phyloP scores from a whole-genome alignment of 2,797 vertebrate species.

The Hemitrygon akajei region DNA sequence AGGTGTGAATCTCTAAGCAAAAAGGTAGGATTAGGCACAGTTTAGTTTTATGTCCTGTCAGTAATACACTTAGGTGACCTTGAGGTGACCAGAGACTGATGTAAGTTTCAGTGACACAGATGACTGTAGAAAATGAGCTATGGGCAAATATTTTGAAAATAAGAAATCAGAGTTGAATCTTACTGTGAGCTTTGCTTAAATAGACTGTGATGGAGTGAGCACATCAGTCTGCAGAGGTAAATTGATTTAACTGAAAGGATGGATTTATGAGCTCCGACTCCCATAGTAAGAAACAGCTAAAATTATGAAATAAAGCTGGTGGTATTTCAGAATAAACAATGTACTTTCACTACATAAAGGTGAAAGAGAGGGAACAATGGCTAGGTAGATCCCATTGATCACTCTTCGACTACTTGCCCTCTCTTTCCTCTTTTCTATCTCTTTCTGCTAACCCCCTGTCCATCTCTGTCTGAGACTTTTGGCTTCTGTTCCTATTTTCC shows the following conservation, averaged over 20 bases:
- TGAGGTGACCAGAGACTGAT: background rate
- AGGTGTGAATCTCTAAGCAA: background rate
- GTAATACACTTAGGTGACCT: background rate
- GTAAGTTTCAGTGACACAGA: background rate
- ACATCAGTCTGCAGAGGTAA: background rate
- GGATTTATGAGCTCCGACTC: background rate
- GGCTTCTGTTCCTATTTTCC: too few relatives aligned
- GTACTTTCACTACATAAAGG: background rate
- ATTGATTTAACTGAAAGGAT: background rate
- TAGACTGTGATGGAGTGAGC: constrained; percentile 8
- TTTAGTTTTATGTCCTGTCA: background rate
- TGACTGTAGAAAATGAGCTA: background rate
- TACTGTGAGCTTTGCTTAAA: background rate
- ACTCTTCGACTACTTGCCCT: too few relatives aligned
- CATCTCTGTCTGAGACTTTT: too few relatives aligned
- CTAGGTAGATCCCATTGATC: background rate
- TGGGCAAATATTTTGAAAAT: background rate
- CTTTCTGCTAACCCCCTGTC: too few relatives aligned
- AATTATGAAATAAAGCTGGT: background rate
- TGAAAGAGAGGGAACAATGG: background rate
- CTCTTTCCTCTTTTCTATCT: too few relatives aligned
- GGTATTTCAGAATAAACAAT: background rate
- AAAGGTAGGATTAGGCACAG: too few relatives aligned
- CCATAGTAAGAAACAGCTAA: background rate
- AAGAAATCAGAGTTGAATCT: background rate